These are phyloP conservation scores for Drosophila seguyi DNA, from an alignment of 1,140 invertebrate genomes.

Conservation along the genomic window DNA sequence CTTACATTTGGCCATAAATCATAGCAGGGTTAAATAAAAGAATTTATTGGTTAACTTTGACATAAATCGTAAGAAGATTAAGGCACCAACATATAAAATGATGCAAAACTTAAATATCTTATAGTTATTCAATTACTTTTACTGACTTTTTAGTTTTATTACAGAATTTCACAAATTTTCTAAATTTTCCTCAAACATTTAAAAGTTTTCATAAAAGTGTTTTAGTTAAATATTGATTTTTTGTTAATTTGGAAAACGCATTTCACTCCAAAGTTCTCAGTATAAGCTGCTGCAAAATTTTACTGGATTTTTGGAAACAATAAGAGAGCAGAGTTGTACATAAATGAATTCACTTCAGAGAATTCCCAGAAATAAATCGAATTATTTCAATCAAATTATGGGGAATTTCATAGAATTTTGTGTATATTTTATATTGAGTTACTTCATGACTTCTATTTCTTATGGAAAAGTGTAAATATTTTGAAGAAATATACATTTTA, in stretches of 20 bases:
- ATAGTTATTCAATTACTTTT: too few species aligned
- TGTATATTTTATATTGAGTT: not conserved
- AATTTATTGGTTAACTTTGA: not conserved
- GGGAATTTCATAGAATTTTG: too few species aligned
- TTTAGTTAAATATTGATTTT: not conserved
- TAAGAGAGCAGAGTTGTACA: not conserved
- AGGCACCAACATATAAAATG: not conserved
- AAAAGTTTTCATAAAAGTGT: not conserved
- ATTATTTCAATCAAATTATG: not conserved
- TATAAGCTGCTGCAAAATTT: not conserved
- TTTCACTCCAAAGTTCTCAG: not conserved
- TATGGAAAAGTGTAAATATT: not conserved
- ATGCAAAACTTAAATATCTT: not conserved
- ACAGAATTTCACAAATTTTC: not conserved
- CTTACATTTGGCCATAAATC: slow-evolving; percentile 10
- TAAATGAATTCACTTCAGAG: not conserved
- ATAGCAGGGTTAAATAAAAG: not conserved
- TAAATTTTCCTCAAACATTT: not conserved
- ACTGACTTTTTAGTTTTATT: not conserved
- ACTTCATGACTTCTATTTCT: too few species aligned
- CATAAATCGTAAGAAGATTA: slow-evolving; percentile 7
- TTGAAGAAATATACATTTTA: too few species aligned
- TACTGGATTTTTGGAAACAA: not conserved
- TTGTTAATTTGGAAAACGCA: not conserved
- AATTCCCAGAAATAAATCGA: not conserved